A percentile compares a stretch with the other conserved stretches of the same genome.
Evolutionary conservation across 2,113 vertebrate species (phyloP).

Genomic region (Sinocyclocheilus rhinocerous): DNA sequence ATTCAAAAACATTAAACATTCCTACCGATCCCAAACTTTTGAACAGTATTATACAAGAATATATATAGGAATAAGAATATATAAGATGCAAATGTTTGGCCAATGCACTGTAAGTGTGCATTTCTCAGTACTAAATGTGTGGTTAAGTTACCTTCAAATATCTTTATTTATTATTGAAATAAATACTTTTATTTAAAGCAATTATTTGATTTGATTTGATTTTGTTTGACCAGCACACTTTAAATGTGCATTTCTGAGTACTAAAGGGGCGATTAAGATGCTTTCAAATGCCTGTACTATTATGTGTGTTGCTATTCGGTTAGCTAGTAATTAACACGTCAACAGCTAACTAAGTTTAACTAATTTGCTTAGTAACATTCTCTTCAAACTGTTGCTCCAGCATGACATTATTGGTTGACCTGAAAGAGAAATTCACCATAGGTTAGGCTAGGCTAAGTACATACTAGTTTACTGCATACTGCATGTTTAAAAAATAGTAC

Average conservation of each 20-base stretch:
- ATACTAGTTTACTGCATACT: neutral
- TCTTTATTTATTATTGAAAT: neutral
- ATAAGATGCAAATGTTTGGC: neutral
- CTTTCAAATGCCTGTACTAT: neutral
- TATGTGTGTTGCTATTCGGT: neutral
- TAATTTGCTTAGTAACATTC: neutral
- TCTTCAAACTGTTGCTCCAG: neutral
- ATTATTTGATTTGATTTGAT: too few relatives aligned
- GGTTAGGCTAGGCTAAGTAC: neutral
- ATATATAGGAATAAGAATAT: neutral
- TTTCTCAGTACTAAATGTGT: neutral
- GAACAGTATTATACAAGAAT: neutral
- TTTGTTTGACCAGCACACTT: neutral
- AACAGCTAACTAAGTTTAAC: neutral
- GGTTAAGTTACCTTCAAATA: neutral
- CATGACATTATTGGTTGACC: neutral
- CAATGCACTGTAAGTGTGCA: neutral
- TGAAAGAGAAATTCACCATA: neutral
- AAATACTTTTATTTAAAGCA: neutral
- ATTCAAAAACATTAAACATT: neutral
- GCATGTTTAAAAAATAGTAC: neutral
- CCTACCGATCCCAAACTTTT: neutral
- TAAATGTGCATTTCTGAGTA: neutral
- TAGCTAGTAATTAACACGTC: neutral
- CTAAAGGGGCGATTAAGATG: neutral